These are phyloP conservation scores for Drosophila paulistorum DNA, from an alignment of 1,140 invertebrate species.

Conservation along the genomic window DNA sequence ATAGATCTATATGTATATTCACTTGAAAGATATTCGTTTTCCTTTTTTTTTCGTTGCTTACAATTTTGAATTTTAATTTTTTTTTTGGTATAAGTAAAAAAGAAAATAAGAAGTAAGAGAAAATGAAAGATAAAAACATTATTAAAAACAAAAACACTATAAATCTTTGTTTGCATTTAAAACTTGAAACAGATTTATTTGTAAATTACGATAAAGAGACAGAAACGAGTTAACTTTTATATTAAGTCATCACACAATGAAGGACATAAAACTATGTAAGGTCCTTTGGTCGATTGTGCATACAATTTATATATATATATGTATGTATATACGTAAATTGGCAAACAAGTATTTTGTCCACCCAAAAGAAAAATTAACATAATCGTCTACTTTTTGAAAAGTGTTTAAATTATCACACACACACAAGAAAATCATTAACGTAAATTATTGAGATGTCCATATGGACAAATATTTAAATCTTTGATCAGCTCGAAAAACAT, in stretches of 20 bases:
- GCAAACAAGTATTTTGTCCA: constrained; percentile 52
- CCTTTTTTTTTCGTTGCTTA: constrained; percentile 49
- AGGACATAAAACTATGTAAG: constrained; percentile 8
- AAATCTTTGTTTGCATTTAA: constrained; percentile 69
- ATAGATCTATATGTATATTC: constrained; percentile 60
- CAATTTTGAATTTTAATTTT: constrained; percentile 66
- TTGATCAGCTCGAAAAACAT: background rate
- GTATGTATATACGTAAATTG: constrained; percentile 25
- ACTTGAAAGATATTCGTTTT: constrained; percentile 33
- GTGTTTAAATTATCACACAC: constrained; percentile 54
- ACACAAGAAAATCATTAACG: background rate
- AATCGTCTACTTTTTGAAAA: constrained; percentile 69
- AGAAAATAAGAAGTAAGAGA: constrained; percentile 13
- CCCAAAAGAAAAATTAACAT: constrained; percentile 54
- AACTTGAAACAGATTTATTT: constrained; percentile 53
- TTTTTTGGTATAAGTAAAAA: constrained; percentile 39
- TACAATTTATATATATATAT: constrained; percentile 23
- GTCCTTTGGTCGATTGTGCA: constrained; percentile 52
- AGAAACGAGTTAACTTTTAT: constrained; percentile 41
- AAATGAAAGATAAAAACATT: constrained; percentile 31
- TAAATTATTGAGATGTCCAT: background rate
- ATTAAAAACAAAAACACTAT: constrained; percentile 28
- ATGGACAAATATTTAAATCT: background rate
- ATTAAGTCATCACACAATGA: constrained; percentile 22
- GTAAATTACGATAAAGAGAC: constrained; percentile 34